Base-by-base conservation (phyloP, 2,797 vertebrate species). In the Leuciscus waleckii region DNA sequence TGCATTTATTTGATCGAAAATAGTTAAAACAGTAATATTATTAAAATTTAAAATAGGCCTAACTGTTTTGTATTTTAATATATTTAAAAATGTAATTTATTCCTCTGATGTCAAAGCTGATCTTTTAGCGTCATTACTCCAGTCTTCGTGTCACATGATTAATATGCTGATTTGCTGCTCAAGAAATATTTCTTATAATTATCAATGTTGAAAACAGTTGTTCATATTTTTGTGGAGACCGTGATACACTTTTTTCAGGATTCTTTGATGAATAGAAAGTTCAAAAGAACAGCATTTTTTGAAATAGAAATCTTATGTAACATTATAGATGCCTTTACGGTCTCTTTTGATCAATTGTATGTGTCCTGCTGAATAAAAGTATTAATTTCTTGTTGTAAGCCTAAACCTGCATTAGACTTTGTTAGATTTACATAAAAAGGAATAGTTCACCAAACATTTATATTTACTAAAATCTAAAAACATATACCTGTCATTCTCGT, bases 401-500 rank as follows among this genome's bases (percentile, higher is more conserved):
- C 5, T 16, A 29, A 46, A 46, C 4, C 14, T 29, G 14, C 7
- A 49, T 65, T 65, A 32, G 2, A 65, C 14, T 32, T 32, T 29
- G 58, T 63, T 37, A 37, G 32, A 23, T 68, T 21, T 21, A 21
- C 10, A 2, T 39, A 21, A 21, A 68, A 39, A 37, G 35, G 8
- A 35, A 39, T 21, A 32, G 71, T 49, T 17, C 26, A 54, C 29
- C 46, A 21, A 13, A 51, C 26, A 32, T 49, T 74, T 16, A 5
- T 51, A 11, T 74, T 74, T 51, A 54, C 21, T 29, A 16, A 63
- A 63, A 63, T 75, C 13, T 75, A 14, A 14, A 54, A 32, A 32
- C 51, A 74, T 29, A 23, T 11, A 54, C 21, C 2, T 0, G 29
- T 79, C 79, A 32, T 90, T 87, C 85, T 56, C 67, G n/a, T 49